phyloP scores from a whole-genome alignment of 2,797 vertebrate species.

The Sebastes aleutianus region DNA sequence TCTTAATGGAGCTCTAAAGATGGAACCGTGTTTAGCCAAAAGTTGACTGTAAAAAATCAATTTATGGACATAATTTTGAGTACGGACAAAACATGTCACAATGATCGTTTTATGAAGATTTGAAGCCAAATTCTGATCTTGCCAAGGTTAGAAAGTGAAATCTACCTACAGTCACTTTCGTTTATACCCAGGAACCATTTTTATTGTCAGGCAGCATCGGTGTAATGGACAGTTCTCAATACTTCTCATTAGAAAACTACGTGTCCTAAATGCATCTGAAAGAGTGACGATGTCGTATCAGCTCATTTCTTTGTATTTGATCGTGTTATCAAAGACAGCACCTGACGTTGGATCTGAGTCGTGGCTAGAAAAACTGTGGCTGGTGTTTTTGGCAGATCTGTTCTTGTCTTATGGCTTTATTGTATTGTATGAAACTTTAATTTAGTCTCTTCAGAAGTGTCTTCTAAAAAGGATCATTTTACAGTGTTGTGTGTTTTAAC shows the following conservation, averaged over 20 bases:
- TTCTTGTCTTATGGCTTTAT: slow-evolving; percentile 43
- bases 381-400: slow-evolving; percentile 17
- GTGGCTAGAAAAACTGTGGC: slow-evolving; percentile 14
- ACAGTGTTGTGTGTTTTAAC: not conserved
- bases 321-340: slow-evolving; percentile 1
- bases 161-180: not conserved
- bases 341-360: not conserved
- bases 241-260: not conserved
- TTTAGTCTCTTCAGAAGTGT: not conserved
- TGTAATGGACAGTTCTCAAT: not conserved
- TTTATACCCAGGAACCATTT: not conserved
- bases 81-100: not conserved
- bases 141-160: not conserved
- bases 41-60: not conserved
- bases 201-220: not conserved
- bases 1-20: not conserved
- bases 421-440: not conserved
- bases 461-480: not conserved
- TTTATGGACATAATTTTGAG: not conserved
- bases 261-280: not conserved
- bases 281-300: not conserved
- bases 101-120: not conserved
- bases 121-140: not conserved
- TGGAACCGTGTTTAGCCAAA: not conserved
- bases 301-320: slow-evolving; percentile 2